Percentiles rank a stretch among this genome's conserved stretches.
phyloP scores from a whole-genome alignment of 2,797 vertebrate genomes.

The Anniella stebbinsi region DNA sequence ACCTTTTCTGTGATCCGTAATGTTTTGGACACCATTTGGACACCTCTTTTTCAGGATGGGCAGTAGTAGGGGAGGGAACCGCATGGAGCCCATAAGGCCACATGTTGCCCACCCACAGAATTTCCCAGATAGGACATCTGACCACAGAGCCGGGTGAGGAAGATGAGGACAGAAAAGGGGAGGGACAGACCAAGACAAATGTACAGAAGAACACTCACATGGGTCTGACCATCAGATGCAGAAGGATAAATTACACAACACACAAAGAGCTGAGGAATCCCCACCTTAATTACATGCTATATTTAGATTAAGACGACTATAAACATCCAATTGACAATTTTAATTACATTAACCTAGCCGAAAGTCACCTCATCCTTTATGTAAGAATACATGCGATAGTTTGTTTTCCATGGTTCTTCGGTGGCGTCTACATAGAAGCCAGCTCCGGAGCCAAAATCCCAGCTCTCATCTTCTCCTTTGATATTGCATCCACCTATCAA shows the following conservation, averaged over 20 bases:
- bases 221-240: neutral
- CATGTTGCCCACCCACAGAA: neutral
- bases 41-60: too few relatives aligned
- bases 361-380: conserved; percentile 89
- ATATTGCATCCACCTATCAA: conserved; percentile 90
- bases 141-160: neutral
- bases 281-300: neutral
- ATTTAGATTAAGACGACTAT: neutral
- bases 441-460: conserved; percentile 97
- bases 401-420: conserved; percentile 93
- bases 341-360: conserved; percentile 7
- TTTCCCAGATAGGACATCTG: neutral
- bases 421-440: conserved; percentile 95
- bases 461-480: conserved; percentile 95
- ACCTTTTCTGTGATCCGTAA: too few relatives aligned
- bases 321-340: neutral
- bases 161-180: neutral
- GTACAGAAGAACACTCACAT: neutral
- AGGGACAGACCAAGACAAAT: neutral
- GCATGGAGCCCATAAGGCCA: too few relatives aligned
- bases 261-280: neutral
- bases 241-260: neutral
- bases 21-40: too few relatives aligned
- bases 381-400: conserved; percentile 97
- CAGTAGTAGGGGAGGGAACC: too few relatives aligned